Evolutionary conservation across 92 coral and sea anemone species (phyloP), one percentile per base, ranked within the genome.

Genomic region (Porites lobata): DNA sequence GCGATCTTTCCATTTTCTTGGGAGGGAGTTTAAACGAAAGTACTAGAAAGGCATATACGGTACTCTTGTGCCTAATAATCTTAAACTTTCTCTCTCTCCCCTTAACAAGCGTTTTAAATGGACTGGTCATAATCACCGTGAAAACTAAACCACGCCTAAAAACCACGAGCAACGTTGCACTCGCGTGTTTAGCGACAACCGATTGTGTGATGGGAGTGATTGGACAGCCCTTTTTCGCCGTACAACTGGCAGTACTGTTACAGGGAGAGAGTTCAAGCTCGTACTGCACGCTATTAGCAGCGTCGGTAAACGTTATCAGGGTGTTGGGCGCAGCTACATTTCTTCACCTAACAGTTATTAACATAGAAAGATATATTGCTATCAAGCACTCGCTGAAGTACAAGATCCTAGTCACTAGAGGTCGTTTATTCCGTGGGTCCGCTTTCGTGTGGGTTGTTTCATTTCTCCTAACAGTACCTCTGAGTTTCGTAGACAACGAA

Each of bases 71-170:
- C 20, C 9, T 69, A 11, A 69, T 21, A 22, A 2, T 14, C 26
- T 1, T 71, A 2, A 54, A 54, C 63, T 19, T 15, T 8, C 19
- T 22, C 52, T 50, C n/a, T 12, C 53, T 58, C 47, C 79, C 79
- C 3, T n/a, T 75, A 14, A 75, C 7, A 26, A 75, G 43, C 53
- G 7, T 75, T 18, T 22, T 75, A 62, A 75, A 75, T 10, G 9
- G 9, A 4, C 43, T 75, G 47, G 79, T 75, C 17, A 54, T 75
- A 29, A 12, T 75, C 14, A 58, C 79, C 9, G 79, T 75, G 61
- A 50, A 50, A 53, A 75, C 64, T 26, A 75, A 54, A 75, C 9
- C 79, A 11, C 79, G 63, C 8, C 79, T 75, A 7, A 51, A n/a
- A 20, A 75, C 79, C 17, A 75, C 50, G 15, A 50, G 17, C 63